Evolutionary conservation across 2,888 invertebrate genomes (phyloP).

Genomic region (Ornithoptera priamus): DNA sequence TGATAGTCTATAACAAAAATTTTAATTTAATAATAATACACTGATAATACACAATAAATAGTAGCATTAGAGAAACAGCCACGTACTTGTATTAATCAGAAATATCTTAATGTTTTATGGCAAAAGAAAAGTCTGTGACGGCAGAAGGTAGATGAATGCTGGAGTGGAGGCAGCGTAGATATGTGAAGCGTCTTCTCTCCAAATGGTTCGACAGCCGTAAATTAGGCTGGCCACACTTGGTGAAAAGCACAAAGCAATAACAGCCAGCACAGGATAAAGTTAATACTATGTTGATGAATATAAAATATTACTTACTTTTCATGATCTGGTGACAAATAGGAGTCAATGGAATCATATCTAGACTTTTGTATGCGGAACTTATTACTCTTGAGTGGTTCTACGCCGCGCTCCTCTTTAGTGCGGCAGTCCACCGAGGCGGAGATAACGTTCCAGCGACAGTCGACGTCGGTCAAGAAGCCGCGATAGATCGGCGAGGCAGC

Average conservation of each 20-base stretch:
- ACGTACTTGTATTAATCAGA: no score
- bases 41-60: no score
- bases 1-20: no score
- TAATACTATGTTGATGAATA: not conserved
- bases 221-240: not conserved
- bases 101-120: no score
- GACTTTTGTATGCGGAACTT: conserved; percentile 95
- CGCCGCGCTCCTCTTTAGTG: conserved; percentile 91
- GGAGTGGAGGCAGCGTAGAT: not conserved
- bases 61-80: no score
- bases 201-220: not conserved
- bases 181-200: not conserved
- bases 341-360: conserved; percentile 98
- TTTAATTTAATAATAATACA: no score
- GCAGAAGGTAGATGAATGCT: not conserved
- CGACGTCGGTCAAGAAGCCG: conserved; percentile 96
- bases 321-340: conserved; percentile 94
- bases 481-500: conserved; percentile 98
- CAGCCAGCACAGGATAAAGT: not conserved
- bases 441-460: conserved; percentile 99
- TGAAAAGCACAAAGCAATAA: not conserved
- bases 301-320: conserved; percentile 78
- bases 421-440: conserved; percentile 96
- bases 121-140: not conserved
- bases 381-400: conserved; percentile 82